A percentile compares a stretch with the other conserved stretches of the same genome.
phyloP scores from a whole-genome alignment of 2,888 invertebrate genomes.

The Drosophila anomalipes region DNA sequence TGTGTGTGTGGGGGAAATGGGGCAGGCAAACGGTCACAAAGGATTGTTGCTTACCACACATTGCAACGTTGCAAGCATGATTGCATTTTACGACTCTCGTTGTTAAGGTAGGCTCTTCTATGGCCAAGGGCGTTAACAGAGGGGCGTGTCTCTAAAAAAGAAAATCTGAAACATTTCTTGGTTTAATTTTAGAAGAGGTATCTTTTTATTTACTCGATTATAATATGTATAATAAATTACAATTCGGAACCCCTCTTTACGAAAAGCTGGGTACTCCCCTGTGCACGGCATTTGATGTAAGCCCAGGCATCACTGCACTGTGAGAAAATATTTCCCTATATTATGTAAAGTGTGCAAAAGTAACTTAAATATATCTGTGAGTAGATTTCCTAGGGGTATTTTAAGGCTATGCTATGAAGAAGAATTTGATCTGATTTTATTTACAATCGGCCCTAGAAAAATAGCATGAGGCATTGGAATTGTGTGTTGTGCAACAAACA shows the following conservation, averaged over 20 bases:
- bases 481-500: background rate
- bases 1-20: slow-evolving; percentile 13
- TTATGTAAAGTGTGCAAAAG: background rate
- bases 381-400: background rate
- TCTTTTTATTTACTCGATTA: background rate
- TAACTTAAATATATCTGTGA: background rate
- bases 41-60: slow-evolving; percentile 22
- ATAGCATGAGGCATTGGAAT: background rate
- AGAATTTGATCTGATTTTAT: background rate
- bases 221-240: background rate
- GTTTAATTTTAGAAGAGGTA: background rate
- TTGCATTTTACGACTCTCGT: slow-evolving; percentile 60
- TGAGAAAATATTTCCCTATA: background rate
- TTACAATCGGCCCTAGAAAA: background rate
- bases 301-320: background rate
- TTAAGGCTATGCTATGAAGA: background rate
- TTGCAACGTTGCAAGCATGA: slow-evolving; percentile 28
- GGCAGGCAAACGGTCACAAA: slow-evolving; percentile 28
- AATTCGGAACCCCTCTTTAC: background rate
- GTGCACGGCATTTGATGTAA: background rate
- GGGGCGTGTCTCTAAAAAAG: background rate
- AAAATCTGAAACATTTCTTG: background rate
- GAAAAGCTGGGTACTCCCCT: background rate
- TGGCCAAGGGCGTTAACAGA: background rate
- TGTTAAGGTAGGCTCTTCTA: slow-evolving; percentile 7